Conservation (phyloP, 1,140 invertebrate genomes). For the Dolichoris vasculosae region DNA sequence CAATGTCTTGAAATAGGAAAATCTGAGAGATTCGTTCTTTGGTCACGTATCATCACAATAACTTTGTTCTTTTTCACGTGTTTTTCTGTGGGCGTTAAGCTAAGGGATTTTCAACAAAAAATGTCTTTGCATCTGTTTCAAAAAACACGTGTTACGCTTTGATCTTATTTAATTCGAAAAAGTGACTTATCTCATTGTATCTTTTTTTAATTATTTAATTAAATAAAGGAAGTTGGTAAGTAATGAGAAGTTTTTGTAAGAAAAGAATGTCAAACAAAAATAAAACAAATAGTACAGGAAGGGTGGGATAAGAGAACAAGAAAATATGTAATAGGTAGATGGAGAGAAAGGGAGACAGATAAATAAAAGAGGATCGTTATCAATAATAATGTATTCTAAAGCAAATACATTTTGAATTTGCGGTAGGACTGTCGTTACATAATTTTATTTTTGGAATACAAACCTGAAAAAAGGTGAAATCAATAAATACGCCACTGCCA, state of each 20-base stretch:
- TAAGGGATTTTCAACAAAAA: conserved; percentile 11
- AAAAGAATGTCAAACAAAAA: neutral
- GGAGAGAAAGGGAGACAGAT: neutral
- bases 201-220: conserved; percentile 41
- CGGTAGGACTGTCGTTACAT: too few relatives aligned
- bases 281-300: neutral
- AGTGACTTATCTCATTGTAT: neutral
- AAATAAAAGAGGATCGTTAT: neutral
- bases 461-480: too few relatives aligned
- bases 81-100: neutral
- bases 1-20: conserved; percentile 14
- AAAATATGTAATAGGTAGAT: neutral
- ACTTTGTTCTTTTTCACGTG: neutral
- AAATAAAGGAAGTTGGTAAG: conserved; percentile 14
- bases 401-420: too few relatives aligned
- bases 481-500: too few relatives aligned
- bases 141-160: neutral
- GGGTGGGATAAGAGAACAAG: neutral
- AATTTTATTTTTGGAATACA: too few relatives aligned
- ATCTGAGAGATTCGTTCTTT: conserved; percentile 19
- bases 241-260: neutral
- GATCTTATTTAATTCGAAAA: neutral
- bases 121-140: conserved; percentile 3
- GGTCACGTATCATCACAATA: conserved; percentile 38
- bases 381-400: too few relatives aligned